A percentile compares a stretch with the other conserved stretches of the same genome.
phyloP scores from a whole-genome alignment of 2,113 vertebrate genomes.

The Anser cygnoides region DNA sequence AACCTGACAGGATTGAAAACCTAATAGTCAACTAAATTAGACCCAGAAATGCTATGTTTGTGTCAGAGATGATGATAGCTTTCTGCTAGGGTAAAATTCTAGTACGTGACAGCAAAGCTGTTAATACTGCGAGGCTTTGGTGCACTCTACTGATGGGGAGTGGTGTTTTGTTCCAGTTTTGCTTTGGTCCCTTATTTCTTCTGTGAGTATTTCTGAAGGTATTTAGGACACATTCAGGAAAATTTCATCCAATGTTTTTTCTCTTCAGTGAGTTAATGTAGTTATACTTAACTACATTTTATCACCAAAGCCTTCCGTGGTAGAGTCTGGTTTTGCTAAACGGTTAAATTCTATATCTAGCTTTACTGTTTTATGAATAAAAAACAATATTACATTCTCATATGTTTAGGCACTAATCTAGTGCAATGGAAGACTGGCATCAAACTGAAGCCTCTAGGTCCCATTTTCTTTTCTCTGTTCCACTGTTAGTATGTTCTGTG shows the following conservation, averaged over 20 bases:
- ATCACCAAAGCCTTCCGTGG: neutral
- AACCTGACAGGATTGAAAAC: neutral
- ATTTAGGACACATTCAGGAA: neutral
- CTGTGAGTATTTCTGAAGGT: neutral
- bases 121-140: neutral
- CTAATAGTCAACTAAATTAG: neutral
- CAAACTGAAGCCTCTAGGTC: constrained; percentile 43
- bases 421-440: constrained; percentile 13
- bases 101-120: neutral
- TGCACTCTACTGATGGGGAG: neutral
- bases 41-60: neutral
- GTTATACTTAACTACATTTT: neutral
- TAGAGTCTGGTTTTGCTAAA: constrained; percentile 22
- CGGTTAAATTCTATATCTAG: constrained; percentile 39
- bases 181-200: neutral
- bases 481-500: neutral
- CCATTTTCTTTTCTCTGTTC: neutral
- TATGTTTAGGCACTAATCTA: constrained; percentile 51
- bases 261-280: neutral
- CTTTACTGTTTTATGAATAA: constrained; percentile 44
- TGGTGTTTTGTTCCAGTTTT: neutral
- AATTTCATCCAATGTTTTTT: neutral
- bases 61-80: neutral
- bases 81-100: neutral
- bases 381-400: constrained; percentile 52